Percentiles rank a stretch among this genome's conserved stretches.
These are phyloP conservation scores for Xylocopa sonorina DNA, from an alignment of 1,140 invertebrate genomes.

Conservation along the genomic window DNA sequence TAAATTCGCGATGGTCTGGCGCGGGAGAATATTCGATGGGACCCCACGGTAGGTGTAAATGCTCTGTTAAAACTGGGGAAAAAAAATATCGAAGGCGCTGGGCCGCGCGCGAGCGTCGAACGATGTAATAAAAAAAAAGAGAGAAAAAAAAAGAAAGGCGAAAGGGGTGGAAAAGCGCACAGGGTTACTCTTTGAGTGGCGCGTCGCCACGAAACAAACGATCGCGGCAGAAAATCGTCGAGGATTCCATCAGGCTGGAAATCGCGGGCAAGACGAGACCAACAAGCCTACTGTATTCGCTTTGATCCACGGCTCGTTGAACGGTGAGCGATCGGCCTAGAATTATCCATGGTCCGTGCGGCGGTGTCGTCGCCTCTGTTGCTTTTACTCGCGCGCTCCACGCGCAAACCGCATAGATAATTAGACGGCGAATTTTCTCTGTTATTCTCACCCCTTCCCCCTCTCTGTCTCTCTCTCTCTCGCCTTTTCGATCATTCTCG, in stretches of 20 bases:
- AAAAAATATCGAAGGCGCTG: not conserved
- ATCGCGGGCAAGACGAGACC: conserved; percentile 38
- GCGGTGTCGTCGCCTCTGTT: conserved; percentile 42
- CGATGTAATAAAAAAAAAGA: not conserved
- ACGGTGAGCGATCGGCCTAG: conserved; percentile 51
- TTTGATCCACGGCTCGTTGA: conserved; percentile 63
- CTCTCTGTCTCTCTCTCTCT: not conserved
- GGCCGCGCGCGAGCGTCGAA: not conserved
- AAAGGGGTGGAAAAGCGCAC: not conserved
- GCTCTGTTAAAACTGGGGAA: conserved; percentile 5
- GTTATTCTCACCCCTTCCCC: too few species aligned
- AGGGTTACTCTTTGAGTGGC: conserved; percentile 1
- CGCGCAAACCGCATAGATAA: conserved; percentile 67
- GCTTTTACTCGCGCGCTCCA: conserved; percentile 39
- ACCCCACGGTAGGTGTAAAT: conserved; percentile 1
- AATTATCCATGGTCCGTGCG: conserved; percentile 57
- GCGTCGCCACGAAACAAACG: conserved; percentile 28
- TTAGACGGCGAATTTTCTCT: conserved; percentile 40
- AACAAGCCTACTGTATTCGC: conserved; percentile 48
- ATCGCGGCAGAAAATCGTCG: conserved; percentile 42
- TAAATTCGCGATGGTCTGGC: conserved; percentile 5
- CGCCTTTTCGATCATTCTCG: too few species aligned
- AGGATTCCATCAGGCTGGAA: conserved; percentile 45
- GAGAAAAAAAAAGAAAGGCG: too few species aligned
- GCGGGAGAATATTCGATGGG: not conserved